Evolutionary conservation across 2,113 vertebrate species (phyloP), one percentile per base, ranked within the genome.

Genomic region (Bagarius yarrelli): DNA sequence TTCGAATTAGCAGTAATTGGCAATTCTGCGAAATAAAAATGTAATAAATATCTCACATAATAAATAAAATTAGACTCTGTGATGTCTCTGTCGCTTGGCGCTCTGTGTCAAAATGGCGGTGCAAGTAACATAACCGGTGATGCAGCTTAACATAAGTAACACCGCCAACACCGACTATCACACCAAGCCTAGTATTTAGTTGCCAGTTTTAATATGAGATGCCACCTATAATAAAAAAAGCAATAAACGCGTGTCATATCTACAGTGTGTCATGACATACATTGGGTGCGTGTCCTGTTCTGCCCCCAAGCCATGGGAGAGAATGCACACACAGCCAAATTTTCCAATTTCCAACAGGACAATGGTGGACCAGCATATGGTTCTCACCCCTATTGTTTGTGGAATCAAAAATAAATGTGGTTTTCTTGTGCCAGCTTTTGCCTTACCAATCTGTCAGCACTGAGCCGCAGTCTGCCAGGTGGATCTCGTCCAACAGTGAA

Each of bases 351-450:
- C 71, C 81, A 60, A 55, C 63, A 69, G 79, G 71, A 79, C 60
- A 25, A 69, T 81, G 66, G 53, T 74, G 72, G 56, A 59, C 15
- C 34, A 76, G 67, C 84, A 87, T 87, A 84, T 85, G 84, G 84
- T 79, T 76, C 52, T 61, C 76, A 72, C 82, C 71, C 53, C 78
- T 73, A 64, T 78, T 78, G 81, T 88, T 78, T 23, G 30, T 50
- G 73, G 60, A 84, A 76, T 74, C 60, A 53, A 76, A 82, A 82
- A 85, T 70, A 71, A 85, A 83, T 76, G 67, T 13, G 63, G 27
- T 16, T 66, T 34, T 27, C 23, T 21, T 60, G 34, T 81, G 76
- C 82, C 82, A 88, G 75, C 47, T 44, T 76, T 84, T 63, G 75
- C 47, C 76, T 60, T 50, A 73, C 77, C 79, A 80, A 71, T 86